A percentile compares a stretch with the other conserved stretches of the same genome.
Evolutionary conservation across 2,888 invertebrate genomes (phyloP).

Genomic region (Cephus pygmeus): DNA sequence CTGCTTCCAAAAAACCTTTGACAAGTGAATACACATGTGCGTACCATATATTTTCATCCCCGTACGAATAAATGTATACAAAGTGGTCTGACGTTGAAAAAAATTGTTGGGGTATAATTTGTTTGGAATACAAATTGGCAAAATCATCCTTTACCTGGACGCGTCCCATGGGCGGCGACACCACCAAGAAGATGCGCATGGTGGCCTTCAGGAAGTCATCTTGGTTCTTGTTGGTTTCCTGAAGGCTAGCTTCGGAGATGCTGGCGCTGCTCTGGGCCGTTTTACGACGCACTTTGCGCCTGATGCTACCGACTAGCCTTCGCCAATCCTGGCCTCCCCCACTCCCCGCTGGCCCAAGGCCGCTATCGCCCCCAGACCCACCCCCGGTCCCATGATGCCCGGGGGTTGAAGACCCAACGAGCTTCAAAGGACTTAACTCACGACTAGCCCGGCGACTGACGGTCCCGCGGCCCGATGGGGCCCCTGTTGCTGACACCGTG

Average conservation of each 20-base stretch:
- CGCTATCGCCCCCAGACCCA: constrained; percentile 15
- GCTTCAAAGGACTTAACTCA: constrained; percentile 56
- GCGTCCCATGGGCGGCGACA: constrained; percentile 75
- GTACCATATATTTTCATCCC: background rate
- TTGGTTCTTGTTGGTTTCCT: constrained; percentile 63
- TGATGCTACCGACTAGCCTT: constrained; percentile 63
- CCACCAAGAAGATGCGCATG: constrained; percentile 80
- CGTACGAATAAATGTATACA: background rate
- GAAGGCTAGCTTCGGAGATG: constrained; percentile 28
- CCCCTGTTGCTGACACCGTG: constrained; percentile 58
- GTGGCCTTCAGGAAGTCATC: constrained; percentile 79
- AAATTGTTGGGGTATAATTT: no score
- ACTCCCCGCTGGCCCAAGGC: constrained; percentile 12
- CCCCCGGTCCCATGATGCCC: constrained; percentile 24
- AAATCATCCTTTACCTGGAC: constrained; percentile 67
- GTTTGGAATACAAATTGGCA: background rate
- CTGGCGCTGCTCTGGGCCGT: constrained; percentile 27
- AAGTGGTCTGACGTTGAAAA: background rate
- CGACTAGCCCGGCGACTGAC: constrained; percentile 57
- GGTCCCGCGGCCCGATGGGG: constrained; percentile 47
- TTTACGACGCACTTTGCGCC: constrained; percentile 60
- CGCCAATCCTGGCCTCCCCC: constrained; percentile 60
- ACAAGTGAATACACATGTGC: background rate
- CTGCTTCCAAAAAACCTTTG: no score
- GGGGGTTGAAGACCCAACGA: constrained; percentile 31